Percentiles rank a stretch among this genome's conserved stretches.
Evolutionary conservation across 2,113 vertebrate species (phyloP).

Genomic region (Brienomyrus brachyistius): DNA sequence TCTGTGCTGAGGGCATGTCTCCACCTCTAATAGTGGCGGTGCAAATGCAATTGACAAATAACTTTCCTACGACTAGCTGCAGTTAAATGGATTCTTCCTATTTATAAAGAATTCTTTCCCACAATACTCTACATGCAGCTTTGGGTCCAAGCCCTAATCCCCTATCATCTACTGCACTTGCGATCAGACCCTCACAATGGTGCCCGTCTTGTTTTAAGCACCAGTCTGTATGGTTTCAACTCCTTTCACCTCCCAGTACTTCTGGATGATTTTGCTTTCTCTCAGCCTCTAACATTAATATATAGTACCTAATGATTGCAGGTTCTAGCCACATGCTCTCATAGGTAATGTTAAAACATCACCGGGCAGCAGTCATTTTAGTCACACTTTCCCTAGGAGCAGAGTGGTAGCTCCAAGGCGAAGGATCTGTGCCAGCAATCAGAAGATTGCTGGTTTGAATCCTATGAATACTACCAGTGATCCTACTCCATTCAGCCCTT

Average conservation of each 20-base stretch:
- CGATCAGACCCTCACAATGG: not conserved
- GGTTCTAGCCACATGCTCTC: not conserved
- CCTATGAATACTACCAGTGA: no score
- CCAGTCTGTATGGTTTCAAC: not conserved
- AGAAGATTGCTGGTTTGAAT: no score
- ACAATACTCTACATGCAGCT: not conserved
- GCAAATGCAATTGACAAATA: not conserved
- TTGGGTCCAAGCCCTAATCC: not conserved
- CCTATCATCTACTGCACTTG: not conserved
- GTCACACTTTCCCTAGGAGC: not conserved
- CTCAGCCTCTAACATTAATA: not conserved
- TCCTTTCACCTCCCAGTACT: not conserved
- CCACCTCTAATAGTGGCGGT: not conserved
- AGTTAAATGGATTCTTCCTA: not conserved
- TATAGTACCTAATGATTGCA: not conserved
- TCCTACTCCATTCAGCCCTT: no score
- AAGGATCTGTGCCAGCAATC: no score
- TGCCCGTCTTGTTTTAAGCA: not conserved
- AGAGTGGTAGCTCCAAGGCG: no score
- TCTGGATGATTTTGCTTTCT: not conserved
- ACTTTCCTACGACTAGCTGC: not conserved
- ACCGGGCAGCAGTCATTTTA: not conserved
- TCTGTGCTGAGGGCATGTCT: not conserved
- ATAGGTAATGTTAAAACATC: not conserved
- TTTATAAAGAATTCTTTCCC: not conserved